Evolutionary conservation across 2,113 vertebrate species (phyloP).

Genomic region (Gopherus evgoodei): DNA sequence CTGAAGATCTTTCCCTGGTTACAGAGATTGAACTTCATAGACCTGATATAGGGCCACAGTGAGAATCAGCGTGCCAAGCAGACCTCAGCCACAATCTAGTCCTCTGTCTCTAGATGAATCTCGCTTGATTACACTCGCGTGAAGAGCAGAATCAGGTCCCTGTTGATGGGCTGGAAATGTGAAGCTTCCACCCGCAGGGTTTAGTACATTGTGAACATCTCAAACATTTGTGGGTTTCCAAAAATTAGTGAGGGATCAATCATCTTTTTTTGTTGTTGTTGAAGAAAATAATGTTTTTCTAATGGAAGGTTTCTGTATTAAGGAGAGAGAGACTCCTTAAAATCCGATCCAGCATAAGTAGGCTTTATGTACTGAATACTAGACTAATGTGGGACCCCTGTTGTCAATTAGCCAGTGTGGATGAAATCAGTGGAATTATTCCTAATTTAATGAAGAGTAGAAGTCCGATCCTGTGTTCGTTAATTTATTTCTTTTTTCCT

Average conservation of each 20-base stretch:
- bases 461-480: background rate
- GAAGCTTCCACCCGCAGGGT: background rate
- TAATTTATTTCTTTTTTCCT: background rate
- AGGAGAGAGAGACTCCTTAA: background rate
- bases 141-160: background rate
- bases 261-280: slow-evolving; percentile 10
- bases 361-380: fast-evolving
- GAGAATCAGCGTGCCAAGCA: background rate
- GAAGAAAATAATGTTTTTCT: background rate
- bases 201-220: slow-evolving; percentile 37
- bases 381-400: fast-evolving
- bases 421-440: fast-evolving
- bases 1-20: background rate
- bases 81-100: background rate
- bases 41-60: background rate
- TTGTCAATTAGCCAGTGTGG: background rate
- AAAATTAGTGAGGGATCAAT: slow-evolving; percentile 14
- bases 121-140: background rate
- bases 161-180: background rate
- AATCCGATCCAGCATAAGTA: fast-evolving
- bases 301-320: background rate
- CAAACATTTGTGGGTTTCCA: slow-evolving; percentile 51
- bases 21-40: fast-evolving
- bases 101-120: background rate
- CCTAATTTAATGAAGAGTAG: background rate